These are phyloP conservation scores for Gallinago jamesoni DNA, from an alignment of 2,113 vertebrate genomes.

Conservation along the genomic window DNA sequence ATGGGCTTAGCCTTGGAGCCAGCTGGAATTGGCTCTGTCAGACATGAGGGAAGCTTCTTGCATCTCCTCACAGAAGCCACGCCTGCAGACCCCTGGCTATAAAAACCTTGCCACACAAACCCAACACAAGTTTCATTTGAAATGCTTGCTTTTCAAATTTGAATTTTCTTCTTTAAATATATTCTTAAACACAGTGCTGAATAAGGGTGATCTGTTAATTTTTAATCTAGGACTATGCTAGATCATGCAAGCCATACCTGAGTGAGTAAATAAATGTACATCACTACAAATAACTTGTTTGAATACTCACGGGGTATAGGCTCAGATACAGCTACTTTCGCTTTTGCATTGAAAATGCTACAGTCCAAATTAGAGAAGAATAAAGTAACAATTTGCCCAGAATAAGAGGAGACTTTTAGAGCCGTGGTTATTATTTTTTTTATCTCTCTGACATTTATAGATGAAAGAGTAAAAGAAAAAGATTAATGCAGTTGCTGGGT, in stretches of 20 bases:
- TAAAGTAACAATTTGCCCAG: not conserved
- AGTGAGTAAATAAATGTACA: not conserved
- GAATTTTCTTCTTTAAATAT: not conserved
- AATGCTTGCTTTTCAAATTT: not conserved
- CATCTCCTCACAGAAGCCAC: not conserved
- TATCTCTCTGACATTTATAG: not conserved
- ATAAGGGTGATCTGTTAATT: not conserved
- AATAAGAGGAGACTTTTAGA: not conserved
- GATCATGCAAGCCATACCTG: not conserved
- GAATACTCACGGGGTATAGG: not conserved
- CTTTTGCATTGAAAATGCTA: not conserved
- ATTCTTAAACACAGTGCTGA: not conserved
- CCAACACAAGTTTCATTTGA: not conserved
- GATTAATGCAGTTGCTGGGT: not conserved
- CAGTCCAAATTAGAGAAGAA: not conserved
- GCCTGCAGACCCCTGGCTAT: rapidly evolving
- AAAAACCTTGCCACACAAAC: rapidly evolving
- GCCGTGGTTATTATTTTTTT: not conserved
- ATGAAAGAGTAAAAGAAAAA: not conserved
- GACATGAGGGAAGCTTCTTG: not conserved
- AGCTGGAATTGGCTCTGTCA: rapidly evolving
- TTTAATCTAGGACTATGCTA: not conserved
- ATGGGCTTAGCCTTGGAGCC: rapidly evolving
- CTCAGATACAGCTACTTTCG: not conserved
- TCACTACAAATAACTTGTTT: not conserved